Conservation (phyloP, 2,113 vertebrate species). For the Colaptes auratus region DNA sequence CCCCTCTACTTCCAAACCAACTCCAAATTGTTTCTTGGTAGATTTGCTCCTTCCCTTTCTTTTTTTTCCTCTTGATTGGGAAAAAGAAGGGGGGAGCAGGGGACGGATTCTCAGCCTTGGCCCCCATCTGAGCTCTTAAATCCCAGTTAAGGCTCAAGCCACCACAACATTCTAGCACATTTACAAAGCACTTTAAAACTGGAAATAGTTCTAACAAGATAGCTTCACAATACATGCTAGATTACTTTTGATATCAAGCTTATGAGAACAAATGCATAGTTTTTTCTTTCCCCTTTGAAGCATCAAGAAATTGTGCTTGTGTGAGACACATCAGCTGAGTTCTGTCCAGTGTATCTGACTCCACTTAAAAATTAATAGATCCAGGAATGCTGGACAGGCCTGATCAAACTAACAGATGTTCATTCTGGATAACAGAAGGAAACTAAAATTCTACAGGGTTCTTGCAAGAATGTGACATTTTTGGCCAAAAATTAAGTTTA, state of each 20-base stretch:
- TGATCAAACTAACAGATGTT: neutral
- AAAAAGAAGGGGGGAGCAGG: too few species aligned
- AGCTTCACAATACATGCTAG: neutral
- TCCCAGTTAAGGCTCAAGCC: too few species aligned
- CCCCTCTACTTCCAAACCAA: too few species aligned
- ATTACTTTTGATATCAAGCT: neutral
- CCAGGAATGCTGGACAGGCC: neutral
- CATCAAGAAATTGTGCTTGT: neutral
- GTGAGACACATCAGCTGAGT: neutral
- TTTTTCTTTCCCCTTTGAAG: neutral
- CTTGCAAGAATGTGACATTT: neutral
- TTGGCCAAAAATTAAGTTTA: neutral
- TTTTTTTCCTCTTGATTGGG: too few species aligned
- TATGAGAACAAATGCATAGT: neutral
- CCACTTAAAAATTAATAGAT: conserved; percentile 15
- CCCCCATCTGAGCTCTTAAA: too few species aligned
- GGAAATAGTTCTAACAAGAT: neutral
- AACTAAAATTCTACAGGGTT: neutral
- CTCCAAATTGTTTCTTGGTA: too few species aligned
- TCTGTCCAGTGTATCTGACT: neutral
- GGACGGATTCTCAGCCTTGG: too few species aligned
- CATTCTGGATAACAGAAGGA: neutral
- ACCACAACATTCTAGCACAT: neutral
- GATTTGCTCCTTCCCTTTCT: too few species aligned
- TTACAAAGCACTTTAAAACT: neutral